phyloP scores from a whole-genome alignment of 2,797 vertebrate genomes.

The Epinephelus awoara region DNA sequence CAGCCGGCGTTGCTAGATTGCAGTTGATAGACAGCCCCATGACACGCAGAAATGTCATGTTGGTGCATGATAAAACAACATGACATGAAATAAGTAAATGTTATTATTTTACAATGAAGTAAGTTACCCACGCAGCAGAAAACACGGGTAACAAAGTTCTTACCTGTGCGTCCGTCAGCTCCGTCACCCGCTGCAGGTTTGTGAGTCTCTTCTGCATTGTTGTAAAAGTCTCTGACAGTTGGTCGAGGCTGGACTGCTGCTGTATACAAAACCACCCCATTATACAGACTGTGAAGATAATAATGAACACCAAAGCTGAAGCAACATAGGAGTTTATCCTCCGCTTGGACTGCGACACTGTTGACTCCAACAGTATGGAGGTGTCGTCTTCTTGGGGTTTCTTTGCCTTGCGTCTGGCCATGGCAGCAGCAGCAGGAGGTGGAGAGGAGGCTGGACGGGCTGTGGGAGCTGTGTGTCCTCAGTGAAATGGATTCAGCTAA shows the following conservation, averaged over 20 bases:
- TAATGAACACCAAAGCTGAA: not conserved
- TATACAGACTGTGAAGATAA: not conserved
- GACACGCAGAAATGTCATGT: not conserved
- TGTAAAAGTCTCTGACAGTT: conserved; percentile 2
- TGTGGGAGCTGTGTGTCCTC: not conserved
- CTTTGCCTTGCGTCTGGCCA: conserved; percentile 36
- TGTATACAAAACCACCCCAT: conserved; percentile 22
- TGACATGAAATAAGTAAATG: not conserved
- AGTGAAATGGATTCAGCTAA: not conserved
- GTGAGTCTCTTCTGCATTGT: not conserved
- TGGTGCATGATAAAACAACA: not conserved
- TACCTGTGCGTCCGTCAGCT: not conserved
- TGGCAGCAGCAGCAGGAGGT: not conserved
- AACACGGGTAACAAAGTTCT: not conserved
- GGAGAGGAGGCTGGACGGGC: not conserved
- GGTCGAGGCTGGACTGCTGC: conserved; percentile 16
- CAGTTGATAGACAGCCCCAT: not conserved
- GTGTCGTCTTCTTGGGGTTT: conserved; percentile 5
- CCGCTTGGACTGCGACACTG: not conserved
- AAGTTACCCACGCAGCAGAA: too few species aligned
- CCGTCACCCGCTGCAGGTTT: conserved; percentile 32
- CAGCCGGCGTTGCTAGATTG: not conserved
- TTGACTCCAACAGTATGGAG: conserved; percentile 11
- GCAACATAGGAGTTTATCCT: not conserved
- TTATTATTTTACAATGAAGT: not conserved